These are phyloP conservation scores for Porites lobata DNA, from an alignment of 92 coral and sea anemone species.

Conservation along the genomic window DNA sequence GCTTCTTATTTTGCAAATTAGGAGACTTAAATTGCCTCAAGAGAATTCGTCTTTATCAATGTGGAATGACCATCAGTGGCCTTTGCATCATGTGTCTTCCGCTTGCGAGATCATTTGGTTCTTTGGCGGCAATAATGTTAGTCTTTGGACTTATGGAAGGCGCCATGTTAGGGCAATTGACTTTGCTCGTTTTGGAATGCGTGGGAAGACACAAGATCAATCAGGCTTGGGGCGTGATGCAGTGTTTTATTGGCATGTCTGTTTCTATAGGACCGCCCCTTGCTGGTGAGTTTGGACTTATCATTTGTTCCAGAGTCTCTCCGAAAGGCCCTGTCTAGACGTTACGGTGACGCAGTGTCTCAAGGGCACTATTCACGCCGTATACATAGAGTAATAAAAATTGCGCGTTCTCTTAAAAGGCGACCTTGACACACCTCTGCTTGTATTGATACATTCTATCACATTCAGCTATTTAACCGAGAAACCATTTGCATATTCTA, in stretches of 20 bases:
- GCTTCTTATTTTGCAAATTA: slow-evolving; percentile 67
- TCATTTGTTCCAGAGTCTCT: neutral
- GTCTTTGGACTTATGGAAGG: slow-evolving; percentile 73
- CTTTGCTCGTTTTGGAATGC: slow-evolving; percentile 60
- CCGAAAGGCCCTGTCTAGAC: too few species aligned
- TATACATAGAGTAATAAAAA: too few species aligned
- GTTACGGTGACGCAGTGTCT: too few species aligned
- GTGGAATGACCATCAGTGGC: slow-evolving; percentile 61
- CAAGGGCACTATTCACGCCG: too few species aligned
- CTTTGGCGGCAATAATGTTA: slow-evolving; percentile 44
- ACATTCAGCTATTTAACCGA: too few species aligned
- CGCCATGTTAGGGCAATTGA: slow-evolving; percentile 57
- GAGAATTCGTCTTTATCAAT: slow-evolving; percentile 64
- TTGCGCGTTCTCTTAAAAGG: too few species aligned
- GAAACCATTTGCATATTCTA: too few species aligned
- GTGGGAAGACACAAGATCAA: slow-evolving; percentile 52
- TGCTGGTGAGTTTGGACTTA: slow-evolving; percentile 41
- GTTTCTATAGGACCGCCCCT: slow-evolving; percentile 42
- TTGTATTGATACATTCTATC: too few species aligned
- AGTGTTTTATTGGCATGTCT: slow-evolving; percentile 10
- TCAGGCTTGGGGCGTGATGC: slow-evolving; percentile 45
- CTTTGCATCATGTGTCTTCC: slow-evolving; percentile 40
- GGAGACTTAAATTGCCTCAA: slow-evolving; percentile 51
- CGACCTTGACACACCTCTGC: too few species aligned
- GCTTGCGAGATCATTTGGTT: slow-evolving; percentile 37